Base-by-base conservation (phyloP, 2,113 vertebrate genomes). In the Prunella himalayana region DNA sequence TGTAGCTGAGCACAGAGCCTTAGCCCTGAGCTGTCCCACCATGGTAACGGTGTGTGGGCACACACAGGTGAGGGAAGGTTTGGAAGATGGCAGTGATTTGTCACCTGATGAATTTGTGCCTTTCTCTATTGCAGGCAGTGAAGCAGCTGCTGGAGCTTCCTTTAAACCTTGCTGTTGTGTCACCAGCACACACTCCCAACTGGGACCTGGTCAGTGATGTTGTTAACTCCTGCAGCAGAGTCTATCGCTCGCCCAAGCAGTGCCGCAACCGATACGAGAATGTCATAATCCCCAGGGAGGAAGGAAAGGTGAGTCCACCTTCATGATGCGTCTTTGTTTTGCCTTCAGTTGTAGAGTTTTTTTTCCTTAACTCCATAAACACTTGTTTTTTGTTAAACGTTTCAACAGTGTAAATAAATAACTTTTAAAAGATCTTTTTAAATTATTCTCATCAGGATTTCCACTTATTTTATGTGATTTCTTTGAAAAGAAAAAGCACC, bases 201-300 rank as follows among this genome's bases (percentile, higher is more conserved):
- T 99, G 99, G 99, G 99, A 99, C 97, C 98, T 99, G 72, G 99
- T 99, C 85, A 99, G 99, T 31, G 99, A 99, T 27, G 98, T 99
- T 90, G 99, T 99, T 83, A 99, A 99, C 97, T 99, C 99, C 65
- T 99, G 98, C 97, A 99, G 99, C 96, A 98, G 99, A 86, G 98
- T 99, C 94, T 99, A 99, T 97, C 99, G 99, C 96, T 99, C 99
- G 7, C 98, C 99, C 33, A 99, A 99, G 73, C 99, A 99, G 94
- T 99, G 99, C 95, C 98, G 99, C 81, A 99, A 97, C 97, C 98
- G 99, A 90, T 99, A 99, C 2, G 99, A 99, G 90, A 99, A 99
- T 68, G 98, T 99, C 94, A 98, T 99, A 92, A 99, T 99, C 82
- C 99, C 99, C 10, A 97, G 99, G 90, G 99, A 99, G 77, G 99